Evolutionary conservation across 2,797 vertebrate species (phyloP).

Genomic region (Sebastes baramenuke): DNA sequence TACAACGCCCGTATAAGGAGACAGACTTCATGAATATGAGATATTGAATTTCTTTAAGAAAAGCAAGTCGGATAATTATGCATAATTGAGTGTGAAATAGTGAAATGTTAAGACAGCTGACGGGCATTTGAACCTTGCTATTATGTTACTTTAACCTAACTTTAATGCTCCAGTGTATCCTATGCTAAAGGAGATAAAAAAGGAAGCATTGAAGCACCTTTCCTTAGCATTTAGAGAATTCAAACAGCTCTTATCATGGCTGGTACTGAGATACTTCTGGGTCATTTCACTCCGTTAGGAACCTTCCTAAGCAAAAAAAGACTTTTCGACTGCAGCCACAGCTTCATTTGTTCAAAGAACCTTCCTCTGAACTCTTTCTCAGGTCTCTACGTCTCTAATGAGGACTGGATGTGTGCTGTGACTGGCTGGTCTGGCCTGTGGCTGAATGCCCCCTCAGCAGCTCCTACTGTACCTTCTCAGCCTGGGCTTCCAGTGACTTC

Average conservation of each 20-base stretch:
- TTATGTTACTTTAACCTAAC: not conserved
- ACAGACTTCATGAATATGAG: not conserved
- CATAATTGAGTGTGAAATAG: not conserved
- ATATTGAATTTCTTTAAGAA: not conserved
- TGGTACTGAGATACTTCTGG: not conserved
- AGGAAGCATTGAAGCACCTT: not conserved
- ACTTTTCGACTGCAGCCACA: too few relatives aligned
- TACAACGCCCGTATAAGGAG: not conserved
- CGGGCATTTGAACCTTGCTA: not conserved
- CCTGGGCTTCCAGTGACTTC: slow-evolving; percentile 98
- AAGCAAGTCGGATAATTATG: not conserved
- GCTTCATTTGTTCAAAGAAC: not conserved
- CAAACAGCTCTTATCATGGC: not conserved
- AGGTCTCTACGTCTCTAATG: not conserved
- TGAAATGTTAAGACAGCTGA: not conserved
- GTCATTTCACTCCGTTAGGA: not conserved
- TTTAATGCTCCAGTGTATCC: not conserved
- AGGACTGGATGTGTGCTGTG: not conserved
- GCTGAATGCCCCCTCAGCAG: not conserved
- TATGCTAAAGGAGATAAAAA: not conserved
- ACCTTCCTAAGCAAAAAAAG: too few relatives aligned
- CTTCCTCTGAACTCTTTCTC: not conserved
- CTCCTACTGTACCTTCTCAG: slow-evolving; percentile 82
- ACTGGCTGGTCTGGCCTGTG: not conserved
- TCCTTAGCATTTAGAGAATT: not conserved